A percentile compares a stretch with the other conserved stretches of the same genome.
phyloP scores from a whole-genome alignment of 2,888 invertebrate species.

The Anthoptus insignis region DNA sequence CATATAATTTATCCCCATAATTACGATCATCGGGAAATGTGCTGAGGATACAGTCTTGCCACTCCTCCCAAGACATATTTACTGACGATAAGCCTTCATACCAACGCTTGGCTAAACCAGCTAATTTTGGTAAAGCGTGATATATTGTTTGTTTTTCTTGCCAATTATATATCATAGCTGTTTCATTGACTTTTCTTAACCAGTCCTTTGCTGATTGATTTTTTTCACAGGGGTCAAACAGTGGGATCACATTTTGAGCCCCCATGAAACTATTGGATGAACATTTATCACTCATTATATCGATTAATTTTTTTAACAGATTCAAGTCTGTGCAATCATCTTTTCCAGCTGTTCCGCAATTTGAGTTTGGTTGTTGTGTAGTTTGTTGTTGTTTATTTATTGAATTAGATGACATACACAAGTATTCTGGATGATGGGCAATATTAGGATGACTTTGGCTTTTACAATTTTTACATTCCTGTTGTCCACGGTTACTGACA shows the following conservation, averaged over 20 bases:
- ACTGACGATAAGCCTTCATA: neutral
- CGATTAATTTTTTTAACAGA: neutral
- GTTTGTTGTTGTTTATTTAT: too few relatives aligned
- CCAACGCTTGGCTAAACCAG: neutral
- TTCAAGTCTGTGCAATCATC: neutral
- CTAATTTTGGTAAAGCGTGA: constrained; percentile 7
- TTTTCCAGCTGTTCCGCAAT: neutral
- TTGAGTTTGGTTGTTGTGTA: too few relatives aligned
- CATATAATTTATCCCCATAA: constrained; percentile 30
- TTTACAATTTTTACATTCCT: too few relatives aligned
- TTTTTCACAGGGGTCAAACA: neutral
- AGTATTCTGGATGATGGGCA: too few relatives aligned
- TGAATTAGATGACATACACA: too few relatives aligned
- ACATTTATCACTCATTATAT: neutral
- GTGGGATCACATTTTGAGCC: neutral
- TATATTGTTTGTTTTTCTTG: constrained; percentile 4
- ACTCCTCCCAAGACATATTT: neutral
- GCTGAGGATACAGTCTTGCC: neutral
- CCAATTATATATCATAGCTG: neutral
- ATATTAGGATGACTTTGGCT: too few relatives aligned
- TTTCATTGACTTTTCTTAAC: constrained; percentile 1
- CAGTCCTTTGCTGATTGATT: neutral
- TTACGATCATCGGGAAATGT: constrained; percentile 9
- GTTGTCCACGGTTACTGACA: too few relatives aligned
- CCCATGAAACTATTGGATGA: neutral